Conservation (phyloP, 2,888 invertebrate species). For the Eristalinus sepulchralis region DNA sequence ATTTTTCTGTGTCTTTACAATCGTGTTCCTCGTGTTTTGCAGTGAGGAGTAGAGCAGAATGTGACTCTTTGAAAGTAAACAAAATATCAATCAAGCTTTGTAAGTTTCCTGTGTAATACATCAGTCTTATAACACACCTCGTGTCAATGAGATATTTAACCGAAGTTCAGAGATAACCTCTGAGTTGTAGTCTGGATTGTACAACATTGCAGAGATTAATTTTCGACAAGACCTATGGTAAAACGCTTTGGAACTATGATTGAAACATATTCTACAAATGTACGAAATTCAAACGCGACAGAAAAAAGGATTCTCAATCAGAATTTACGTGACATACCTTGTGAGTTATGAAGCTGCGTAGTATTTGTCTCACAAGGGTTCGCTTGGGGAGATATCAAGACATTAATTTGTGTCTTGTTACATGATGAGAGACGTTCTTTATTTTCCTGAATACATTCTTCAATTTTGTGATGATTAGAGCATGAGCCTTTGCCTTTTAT, state of each 20-base stretch:
- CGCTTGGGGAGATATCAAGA: neutral
- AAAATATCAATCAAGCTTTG: neutral
- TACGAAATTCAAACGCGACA: neutral
- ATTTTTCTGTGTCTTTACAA: neutral
- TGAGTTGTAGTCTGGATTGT: neutral
- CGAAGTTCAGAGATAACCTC: neutral
- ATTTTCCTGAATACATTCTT: neutral
- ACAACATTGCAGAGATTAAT: neutral
- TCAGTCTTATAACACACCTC: neutral
- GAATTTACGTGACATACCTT: neutral
- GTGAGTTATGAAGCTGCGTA: neutral
- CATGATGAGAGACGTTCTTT: neutral
- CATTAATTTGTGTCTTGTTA: neutral
- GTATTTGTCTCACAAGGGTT: neutral
- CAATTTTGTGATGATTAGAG: too few species aligned
- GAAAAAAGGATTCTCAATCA: neutral
- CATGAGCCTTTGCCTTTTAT: too few species aligned
- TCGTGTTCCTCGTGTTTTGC: neutral
- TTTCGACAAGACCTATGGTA: neutral
- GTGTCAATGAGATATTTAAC: neutral
- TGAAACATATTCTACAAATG: neutral
- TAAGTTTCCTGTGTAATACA: neutral
- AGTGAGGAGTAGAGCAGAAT: neutral
- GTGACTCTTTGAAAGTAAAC: neutral
- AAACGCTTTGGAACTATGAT: neutral